Percentiles rank a stretch among this genome's conserved stretches.
phyloP scores from a whole-genome alignment of 2,113 vertebrate genomes.

The Pagrus major region DNA sequence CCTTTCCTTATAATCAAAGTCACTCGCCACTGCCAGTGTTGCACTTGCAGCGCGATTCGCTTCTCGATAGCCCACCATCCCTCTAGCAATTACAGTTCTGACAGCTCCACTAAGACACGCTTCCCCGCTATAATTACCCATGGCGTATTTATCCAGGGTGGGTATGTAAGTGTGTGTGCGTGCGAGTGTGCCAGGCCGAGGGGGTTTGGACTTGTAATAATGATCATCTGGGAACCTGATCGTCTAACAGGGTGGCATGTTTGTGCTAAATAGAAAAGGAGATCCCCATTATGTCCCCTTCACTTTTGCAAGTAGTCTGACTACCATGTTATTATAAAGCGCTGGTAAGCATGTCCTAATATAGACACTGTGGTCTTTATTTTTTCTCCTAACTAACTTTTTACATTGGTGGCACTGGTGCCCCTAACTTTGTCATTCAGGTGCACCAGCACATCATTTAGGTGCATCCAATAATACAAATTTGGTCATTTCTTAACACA shows the following conservation, averaged over 20 bases:
- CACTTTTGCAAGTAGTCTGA: conserved; percentile 37
- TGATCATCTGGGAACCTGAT: conserved; percentile 75
- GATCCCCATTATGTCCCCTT: conserved; percentile 67
- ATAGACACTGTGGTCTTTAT: background rate
- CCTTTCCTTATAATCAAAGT: conserved; percentile 83
- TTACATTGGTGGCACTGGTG: too few species aligned
- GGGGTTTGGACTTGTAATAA: conserved; percentile 75
- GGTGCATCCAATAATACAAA: too few species aligned
- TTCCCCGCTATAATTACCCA: conserved; percentile 83
- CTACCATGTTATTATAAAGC: conserved; percentile 45
- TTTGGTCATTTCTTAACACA: too few species aligned
- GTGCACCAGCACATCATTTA: too few species aligned
- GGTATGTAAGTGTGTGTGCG: conserved; percentile 63
- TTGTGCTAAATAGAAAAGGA: conserved; percentile 73
- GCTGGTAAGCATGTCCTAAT: conserved; percentile 28
- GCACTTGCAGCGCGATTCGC: conserved; percentile 76
- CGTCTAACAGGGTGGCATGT: conserved; percentile 74
- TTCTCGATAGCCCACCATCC: conserved; percentile 82
- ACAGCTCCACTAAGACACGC: conserved; percentile 82
- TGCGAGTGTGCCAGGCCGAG: conserved; percentile 25
- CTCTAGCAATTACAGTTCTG: conserved; percentile 85
- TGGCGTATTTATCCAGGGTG: conserved; percentile 81
- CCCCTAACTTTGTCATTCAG: too few species aligned
- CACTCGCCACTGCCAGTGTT: conserved; percentile 67
- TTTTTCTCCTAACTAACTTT: too few species aligned